phyloP scores from a whole-genome alignment of 2,888 invertebrate species.

The Glaucopsyche alexis region DNA sequence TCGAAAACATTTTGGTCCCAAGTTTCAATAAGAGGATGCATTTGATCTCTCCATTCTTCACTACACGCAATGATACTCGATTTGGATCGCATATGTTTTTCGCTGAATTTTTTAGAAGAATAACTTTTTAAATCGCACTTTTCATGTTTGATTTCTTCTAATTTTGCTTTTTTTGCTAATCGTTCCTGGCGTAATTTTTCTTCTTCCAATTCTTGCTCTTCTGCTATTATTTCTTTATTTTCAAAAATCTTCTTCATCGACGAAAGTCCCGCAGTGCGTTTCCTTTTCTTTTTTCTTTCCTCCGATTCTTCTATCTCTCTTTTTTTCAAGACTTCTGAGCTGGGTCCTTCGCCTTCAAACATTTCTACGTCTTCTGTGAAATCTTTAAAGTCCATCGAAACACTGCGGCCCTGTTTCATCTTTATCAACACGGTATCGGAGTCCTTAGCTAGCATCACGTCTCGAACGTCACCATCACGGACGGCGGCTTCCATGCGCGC shows the following conservation, averaged over 20 bases:
- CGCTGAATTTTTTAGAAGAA: constrained; percentile 70
- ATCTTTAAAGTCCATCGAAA: constrained; percentile 85
- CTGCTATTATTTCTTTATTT: constrained; percentile 85
- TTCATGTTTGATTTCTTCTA: constrained; percentile 68
- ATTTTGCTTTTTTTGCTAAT: constrained; percentile 65
- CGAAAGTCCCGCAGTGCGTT: constrained; percentile 82
- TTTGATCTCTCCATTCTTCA: constrained; percentile 81
- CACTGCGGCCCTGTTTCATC: constrained; percentile 85
- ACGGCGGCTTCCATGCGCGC: constrained; percentile 87
- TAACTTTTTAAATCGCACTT: constrained; percentile 72
- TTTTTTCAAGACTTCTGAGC: constrained; percentile 81
- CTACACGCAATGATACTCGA: constrained; percentile 72
- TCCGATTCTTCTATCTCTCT: constrained; percentile 80
- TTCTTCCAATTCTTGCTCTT: constrained; percentile 80
- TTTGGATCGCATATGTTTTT: constrained; percentile 75
- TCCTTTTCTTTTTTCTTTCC: constrained; percentile 78
- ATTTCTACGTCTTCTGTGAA: constrained; percentile 80
- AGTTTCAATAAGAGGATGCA: constrained; percentile 82
- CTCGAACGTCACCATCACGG: constrained; percentile 87
- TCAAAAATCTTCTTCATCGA: constrained; percentile 87
- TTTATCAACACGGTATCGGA: constrained; percentile 87
- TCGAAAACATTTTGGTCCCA: constrained; percentile 84
- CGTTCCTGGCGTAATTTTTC: constrained; percentile 67
- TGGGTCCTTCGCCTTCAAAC: constrained; percentile 86
- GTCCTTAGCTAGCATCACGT: constrained; percentile 88